Conservation (phyloP, 2,888 invertebrate species). For the Netelia melanura region DNA sequence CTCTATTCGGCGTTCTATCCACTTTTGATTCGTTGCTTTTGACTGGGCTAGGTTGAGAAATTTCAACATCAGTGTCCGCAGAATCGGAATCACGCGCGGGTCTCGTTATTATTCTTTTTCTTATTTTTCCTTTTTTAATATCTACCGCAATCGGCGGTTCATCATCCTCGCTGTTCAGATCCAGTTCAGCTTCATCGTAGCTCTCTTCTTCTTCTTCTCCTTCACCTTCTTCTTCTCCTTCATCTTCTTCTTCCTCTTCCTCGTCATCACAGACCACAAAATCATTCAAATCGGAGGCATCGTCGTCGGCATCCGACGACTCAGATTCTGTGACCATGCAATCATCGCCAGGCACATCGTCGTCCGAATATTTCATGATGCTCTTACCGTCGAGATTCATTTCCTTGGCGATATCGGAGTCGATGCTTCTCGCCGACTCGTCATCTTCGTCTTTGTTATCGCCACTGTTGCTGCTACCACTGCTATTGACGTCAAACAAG, state of each 20-base stretch:
- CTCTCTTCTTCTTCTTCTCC: conserved; percentile 60
- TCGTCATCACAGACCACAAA: conserved; percentile 78
- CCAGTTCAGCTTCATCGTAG: conserved; percentile 36
- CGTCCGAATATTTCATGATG: conserved; percentile 74
- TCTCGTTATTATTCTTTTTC: conserved; percentile 53
- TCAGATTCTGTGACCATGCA: conserved; percentile 80
- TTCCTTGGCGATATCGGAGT: conserved; percentile 78
- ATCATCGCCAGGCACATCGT: conserved; percentile 78
- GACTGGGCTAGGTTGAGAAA: neutral
- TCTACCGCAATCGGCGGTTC: conserved; percentile 16
- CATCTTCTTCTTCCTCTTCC: conserved; percentile 55
- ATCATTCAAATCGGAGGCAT: conserved; percentile 77
- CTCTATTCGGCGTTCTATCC: conserved; percentile 3
- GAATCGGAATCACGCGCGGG: conserved; percentile 25
- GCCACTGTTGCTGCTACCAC: conserved; percentile 7
- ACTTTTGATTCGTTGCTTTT: neutral
- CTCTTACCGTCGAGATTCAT: conserved; percentile 77
- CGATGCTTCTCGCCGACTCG: conserved; percentile 66
- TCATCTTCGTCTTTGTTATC: conserved; percentile 48
- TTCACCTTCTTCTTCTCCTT: conserved; percentile 56
- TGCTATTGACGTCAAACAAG: conserved; percentile 53
- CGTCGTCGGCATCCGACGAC: conserved; percentile 76
- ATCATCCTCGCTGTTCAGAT: conserved; percentile 35
- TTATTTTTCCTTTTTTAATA: conserved; percentile 20
- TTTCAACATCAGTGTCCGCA: conserved; percentile 10